Evolutionary conservation across 2,113 vertebrate genomes (phyloP), one percentile per base, ranked within the genome.

Genomic region (Gopherus evgoodei): DNA sequence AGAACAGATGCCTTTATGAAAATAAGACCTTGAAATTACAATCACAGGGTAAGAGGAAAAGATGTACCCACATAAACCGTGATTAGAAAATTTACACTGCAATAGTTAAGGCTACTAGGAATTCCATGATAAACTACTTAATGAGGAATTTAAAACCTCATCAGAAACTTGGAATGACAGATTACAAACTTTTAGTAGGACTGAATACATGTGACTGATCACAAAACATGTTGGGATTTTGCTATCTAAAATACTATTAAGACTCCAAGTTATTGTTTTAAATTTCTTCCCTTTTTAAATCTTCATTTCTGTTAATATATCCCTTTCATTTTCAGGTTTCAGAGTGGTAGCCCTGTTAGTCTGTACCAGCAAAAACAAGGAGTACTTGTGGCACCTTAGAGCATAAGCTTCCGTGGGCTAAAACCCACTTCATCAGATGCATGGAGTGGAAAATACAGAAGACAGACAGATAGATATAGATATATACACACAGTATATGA

Each of bases 71-170:
- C 82, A 96, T 97, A 91, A 96, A 88, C 82, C 89, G 84, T 81
- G 94, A 90, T 90, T 93, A 91, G 90, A 92, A 95, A 94, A 62
- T 89, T 91, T 50, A 92, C 90, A 97, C 91, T 95, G 93, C 93
- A 95, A 95, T 3, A 91, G 62, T 83, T 83, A 24, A 78, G 25
- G 56, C 52, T 53, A n/a, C 89, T 56, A 83, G 49, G 50, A 50
- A 85, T 95, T 90, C 84, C 54, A 84, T 93, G 93, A 97, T 65
- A 97, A 97, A 95, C 56, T 83, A 91, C 96, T 95, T 95, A 95
- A 92, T 42, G 79, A 86, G 59, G 81, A 78, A 96, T 93, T 95
- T 90, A 27, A 93, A 94, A 95, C 83, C 59, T 96, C 92, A 94
- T 56, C 53, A 89, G 82, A 96, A 96, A 89, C 21, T 83, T 90